Conservation (phyloP, 2,888 invertebrate species). For the Trimorus sp. region DNA sequence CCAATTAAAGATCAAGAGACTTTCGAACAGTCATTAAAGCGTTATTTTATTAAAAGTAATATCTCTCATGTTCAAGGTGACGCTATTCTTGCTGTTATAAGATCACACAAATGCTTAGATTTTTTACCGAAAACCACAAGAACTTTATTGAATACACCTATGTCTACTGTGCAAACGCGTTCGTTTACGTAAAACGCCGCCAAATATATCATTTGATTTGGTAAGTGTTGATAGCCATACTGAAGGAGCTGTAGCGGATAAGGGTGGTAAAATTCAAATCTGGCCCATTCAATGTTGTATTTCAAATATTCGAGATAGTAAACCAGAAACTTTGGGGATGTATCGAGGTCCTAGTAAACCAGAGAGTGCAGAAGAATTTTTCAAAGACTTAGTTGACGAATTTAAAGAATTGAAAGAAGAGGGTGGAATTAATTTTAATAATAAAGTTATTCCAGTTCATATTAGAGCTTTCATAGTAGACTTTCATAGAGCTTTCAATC, state of each 20-base stretch:
- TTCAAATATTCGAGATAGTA: constrained; percentile 46
- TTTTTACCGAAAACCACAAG: constrained; percentile 13
- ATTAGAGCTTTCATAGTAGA: constrained; percentile 65
- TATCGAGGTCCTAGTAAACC: constrained; percentile 49
- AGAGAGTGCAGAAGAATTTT: constrained; percentile 17
- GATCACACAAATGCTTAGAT: constrained; percentile 29
- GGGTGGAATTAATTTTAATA: constrained; percentile 44
- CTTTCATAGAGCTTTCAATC: constrained; percentile 59
- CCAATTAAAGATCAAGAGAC: background rate
- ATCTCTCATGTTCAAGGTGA: constrained; percentile 35
- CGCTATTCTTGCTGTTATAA: constrained; percentile 15
- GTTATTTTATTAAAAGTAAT: constrained; percentile 18
- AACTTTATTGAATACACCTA: constrained; percentile 26
- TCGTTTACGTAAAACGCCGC: background rate
- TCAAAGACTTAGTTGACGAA: constrained; percentile 33
- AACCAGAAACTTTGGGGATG: constrained; percentile 63
- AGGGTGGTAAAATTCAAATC: constrained; percentile 44
- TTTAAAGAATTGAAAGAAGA: constrained; percentile 18
- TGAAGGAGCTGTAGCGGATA: constrained; percentile 53
- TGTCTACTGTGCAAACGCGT: background rate
- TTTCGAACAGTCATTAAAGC: constrained; percentile 9
- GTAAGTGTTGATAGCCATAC: constrained; percentile 56
- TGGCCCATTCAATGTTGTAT: constrained; percentile 68
- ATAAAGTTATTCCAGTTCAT: constrained; percentile 15
- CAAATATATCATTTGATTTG: constrained; percentile 3